Conservation (phyloP, 2,888 invertebrate species). For the Patella pellucida region DNA sequence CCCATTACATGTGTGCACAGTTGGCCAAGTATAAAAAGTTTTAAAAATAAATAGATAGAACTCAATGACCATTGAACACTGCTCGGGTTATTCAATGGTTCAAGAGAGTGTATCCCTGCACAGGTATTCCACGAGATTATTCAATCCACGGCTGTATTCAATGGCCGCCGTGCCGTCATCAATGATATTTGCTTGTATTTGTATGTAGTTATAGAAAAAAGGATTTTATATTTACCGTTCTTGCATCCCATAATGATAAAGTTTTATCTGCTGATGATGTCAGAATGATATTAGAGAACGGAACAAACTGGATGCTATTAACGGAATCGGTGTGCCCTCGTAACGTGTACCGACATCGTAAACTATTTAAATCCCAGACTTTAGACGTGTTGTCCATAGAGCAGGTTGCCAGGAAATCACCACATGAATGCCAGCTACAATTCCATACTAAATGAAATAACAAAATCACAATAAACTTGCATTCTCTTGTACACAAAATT, state of each 20-base stretch:
- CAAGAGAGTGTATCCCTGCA: too few relatives aligned
- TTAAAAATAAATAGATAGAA: too few relatives aligned
- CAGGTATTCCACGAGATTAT: too few relatives aligned
- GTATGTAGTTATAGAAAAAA: neutral
- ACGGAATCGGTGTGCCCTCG: conserved; percentile 71
- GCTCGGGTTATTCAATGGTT: too few relatives aligned
- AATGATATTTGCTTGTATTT: too few relatives aligned
- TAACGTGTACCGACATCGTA: conserved; percentile 68
- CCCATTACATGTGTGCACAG: too few relatives aligned
- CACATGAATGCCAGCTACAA: conserved; percentile 70
- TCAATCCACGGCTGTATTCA: too few relatives aligned
- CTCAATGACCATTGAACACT: too few relatives aligned
- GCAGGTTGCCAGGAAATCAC: conserved; percentile 70
- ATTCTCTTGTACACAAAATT: neutral
- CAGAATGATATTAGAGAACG: conserved; percentile 69
- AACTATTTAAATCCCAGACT: conserved; percentile 70
- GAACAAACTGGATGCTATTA: conserved; percentile 70
- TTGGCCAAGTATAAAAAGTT: too few relatives aligned
- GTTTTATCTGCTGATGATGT: conserved; percentile 71
- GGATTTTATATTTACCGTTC: conserved; percentile 59
- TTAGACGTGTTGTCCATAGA: conserved; percentile 71
- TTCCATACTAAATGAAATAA: conserved; percentile 65
- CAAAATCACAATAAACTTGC: neutral
- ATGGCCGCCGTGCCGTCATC: too few relatives aligned
- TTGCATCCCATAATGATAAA: conserved; percentile 70